These are phyloP conservation scores for Chelonoidis abingdonii DNA, from an alignment of 2,113 vertebrate species.

Conservation along the genomic window DNA sequence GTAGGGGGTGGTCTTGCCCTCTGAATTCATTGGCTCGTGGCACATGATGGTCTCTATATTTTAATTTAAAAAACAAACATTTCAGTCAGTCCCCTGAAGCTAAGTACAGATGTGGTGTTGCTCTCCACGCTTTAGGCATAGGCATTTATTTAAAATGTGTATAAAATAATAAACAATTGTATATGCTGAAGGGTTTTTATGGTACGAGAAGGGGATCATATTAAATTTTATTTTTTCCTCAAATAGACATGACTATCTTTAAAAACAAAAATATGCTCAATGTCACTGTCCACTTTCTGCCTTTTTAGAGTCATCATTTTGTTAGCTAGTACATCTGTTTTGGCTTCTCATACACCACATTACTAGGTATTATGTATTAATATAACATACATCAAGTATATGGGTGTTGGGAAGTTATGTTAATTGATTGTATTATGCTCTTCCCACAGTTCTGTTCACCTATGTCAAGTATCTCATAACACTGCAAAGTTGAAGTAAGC, in stretches of 20 bases:
- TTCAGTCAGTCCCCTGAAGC: not conserved
- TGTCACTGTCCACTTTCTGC: not conserved
- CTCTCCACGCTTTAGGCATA: slow-evolving; percentile 19
- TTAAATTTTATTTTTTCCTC: slow-evolving; percentile 66
- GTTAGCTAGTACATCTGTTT: not conserved
- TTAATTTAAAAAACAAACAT: slow-evolving; percentile 66
- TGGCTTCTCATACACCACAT: not conserved
- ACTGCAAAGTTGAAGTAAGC: not conserved
- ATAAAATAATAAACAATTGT: slow-evolving; percentile 61
- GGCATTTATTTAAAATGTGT: slow-evolving; percentile 66
- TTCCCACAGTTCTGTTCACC: not conserved
- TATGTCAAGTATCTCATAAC: not conserved
- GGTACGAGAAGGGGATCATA: slow-evolving; percentile 49
- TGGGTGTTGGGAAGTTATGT: not conserved
- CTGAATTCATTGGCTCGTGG: not conserved
- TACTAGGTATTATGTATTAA: not conserved
- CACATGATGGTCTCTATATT: slow-evolving; percentile 65
- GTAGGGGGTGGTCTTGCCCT: slow-evolving; percentile 1
- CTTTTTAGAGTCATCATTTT: slow-evolving; percentile 39
- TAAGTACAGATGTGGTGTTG: not conserved
- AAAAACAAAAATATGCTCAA: slow-evolving; percentile 45
- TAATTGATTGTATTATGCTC: not conserved
- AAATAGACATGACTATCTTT: slow-evolving; percentile 49
- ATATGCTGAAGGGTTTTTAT: slow-evolving; percentile 62
- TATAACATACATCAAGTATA: not conserved